Percentiles rank a stretch among this genome's conserved stretches.
These are phyloP conservation scores for Temnopleurus reevesii DNA, from an alignment of 53 echinoderm and acorn worm genomes.

Conservation along the genomic window DNA sequence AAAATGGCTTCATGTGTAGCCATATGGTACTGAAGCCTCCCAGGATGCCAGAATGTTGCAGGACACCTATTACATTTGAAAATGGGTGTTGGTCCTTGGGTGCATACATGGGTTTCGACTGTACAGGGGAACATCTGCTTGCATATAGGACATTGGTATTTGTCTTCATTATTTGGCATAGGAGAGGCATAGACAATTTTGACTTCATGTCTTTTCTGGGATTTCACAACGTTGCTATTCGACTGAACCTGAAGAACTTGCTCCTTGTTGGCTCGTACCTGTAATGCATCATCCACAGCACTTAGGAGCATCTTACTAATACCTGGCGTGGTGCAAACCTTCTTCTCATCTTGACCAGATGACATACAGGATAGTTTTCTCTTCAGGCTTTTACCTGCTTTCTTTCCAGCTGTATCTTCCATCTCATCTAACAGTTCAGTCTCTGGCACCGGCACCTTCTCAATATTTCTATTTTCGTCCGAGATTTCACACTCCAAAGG, in stretches of 20 bases:
- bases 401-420: background rate
- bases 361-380: background rate
- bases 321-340: slow-evolving; percentile 34
- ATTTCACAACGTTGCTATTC: background rate
- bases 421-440: background rate
- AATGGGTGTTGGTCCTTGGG: slow-evolving; percentile 25
- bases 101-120: slow-evolving; percentile 51
- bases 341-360: background rate
- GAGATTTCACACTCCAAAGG: background rate
- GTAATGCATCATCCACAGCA: slow-evolving; percentile 61
- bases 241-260: background rate
- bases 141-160: slow-evolving; percentile 76
- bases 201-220: background rate
- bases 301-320: slow-evolving; percentile 64
- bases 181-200: slow-evolving; percentile 36
- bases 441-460: background rate
- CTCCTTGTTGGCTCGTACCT: slow-evolving; percentile 3
- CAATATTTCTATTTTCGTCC: background rate
- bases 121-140: slow-evolving; percentile 12
- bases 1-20: slow-evolving; percentile 55
- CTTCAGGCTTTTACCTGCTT: background rate
- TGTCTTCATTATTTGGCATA: background rate
- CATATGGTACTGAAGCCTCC: slow-evolving; percentile 64
- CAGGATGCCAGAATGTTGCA: slow-evolving; percentile 58
- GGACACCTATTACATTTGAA: slow-evolving; percentile 61